A percentile compares a stretch with the other conserved stretches of the same genome.
Conservation (phyloP, 1,140 invertebrate species). For the Trichonephila clavata region DNA sequence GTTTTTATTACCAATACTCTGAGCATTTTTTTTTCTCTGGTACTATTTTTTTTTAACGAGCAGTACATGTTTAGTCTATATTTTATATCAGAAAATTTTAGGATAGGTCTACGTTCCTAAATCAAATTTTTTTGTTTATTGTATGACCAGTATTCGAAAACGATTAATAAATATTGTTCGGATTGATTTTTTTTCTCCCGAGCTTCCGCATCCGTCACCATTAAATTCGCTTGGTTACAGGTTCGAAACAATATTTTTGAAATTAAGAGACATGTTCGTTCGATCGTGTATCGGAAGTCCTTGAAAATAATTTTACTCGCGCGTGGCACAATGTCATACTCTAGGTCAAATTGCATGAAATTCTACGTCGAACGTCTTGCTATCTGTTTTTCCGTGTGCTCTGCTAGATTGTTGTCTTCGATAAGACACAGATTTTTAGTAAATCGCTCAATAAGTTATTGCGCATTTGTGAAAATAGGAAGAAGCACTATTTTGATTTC, state of each 20-base stretch:
- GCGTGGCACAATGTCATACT: constrained; percentile 1
- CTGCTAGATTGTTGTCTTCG: not conserved
- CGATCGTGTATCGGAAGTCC: constrained; percentile 18
- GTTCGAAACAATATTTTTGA: not conserved
- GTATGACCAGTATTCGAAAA: not conserved
- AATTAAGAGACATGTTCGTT: not conserved
- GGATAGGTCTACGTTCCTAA: too few species aligned
- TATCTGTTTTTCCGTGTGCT: not conserved
- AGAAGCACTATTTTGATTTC: too few species aligned
- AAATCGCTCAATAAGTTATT: not conserved
- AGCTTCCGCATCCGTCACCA: not conserved
- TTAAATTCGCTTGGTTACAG: not conserved
- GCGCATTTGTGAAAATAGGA: not conserved
- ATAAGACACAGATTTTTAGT: not conserved
- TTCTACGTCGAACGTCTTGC: not conserved
- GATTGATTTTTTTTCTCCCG: not conserved
- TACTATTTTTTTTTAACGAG: too few species aligned
- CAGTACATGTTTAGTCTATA: too few species aligned
- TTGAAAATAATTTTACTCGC: not conserved
- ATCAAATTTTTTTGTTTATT: too few species aligned
- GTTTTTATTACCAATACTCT: too few species aligned
- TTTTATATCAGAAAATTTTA: too few species aligned
- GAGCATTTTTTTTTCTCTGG: too few species aligned
- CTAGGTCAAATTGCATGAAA: not conserved
- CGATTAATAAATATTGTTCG: not conserved